A percentile compares a stretch with the other conserved stretches of the same genome.
These are phyloP conservation scores for Drosophila insularis DNA, from an alignment of 1,140 invertebrate genomes.

Conservation along the genomic window DNA sequence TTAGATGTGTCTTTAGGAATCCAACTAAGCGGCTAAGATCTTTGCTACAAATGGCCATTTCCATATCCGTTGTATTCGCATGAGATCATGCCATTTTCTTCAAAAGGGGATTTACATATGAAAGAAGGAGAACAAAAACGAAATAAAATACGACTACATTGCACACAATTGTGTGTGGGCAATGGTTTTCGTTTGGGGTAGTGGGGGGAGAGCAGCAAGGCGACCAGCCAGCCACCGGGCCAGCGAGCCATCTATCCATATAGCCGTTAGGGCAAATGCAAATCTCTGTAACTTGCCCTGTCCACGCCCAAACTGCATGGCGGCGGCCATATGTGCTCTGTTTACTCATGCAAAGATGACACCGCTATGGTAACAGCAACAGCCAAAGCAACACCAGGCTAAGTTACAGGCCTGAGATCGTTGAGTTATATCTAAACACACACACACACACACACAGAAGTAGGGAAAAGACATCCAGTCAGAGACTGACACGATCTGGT, in stretches of 20 bases:
- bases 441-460: not conserved
- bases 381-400: conserved; percentile 22
- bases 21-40: conserved; percentile 7
- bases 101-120: conserved; percentile 40
- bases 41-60: conserved; percentile 32
- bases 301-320: conserved; percentile 1
- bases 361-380: conserved; percentile 46
- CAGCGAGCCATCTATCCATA: not conserved
- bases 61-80: conserved; percentile 44
- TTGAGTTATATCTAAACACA: not conserved
- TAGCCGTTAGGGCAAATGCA: conserved; percentile 37
- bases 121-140: conserved; percentile 14
- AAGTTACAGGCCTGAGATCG: not conserved
- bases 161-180: conserved; percentile 1
- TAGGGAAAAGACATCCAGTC: conserved; percentile 14
- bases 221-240: too few relatives aligned
- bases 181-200: not conserved
- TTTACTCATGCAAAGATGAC: conserved; percentile 69
- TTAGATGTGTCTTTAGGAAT: not conserved
- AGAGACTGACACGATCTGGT: conserved; percentile 53
- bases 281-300: conserved; percentile 28
- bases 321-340: conserved; percentile 47
- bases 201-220: not conserved
- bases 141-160: not conserved
- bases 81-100: conserved; percentile 34